Percentiles rank a stretch among this genome's conserved stretches.
These are phyloP conservation scores for Lasioglossum vierecki DNA, from an alignment of 2,888 invertebrate species.

Conservation along the genomic window DNA sequence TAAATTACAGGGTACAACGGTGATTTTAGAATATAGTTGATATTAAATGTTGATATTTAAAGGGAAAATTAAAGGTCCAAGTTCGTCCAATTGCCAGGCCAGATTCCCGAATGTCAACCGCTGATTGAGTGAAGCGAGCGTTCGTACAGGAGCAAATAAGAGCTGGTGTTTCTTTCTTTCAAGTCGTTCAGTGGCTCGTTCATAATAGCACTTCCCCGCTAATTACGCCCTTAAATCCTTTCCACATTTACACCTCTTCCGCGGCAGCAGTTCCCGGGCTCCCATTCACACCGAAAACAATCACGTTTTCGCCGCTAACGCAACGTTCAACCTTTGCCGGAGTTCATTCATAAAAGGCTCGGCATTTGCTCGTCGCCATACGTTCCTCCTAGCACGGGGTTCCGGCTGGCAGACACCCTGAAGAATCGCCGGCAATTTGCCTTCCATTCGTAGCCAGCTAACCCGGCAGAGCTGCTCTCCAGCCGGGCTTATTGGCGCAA, in stretches of 20 bases:
- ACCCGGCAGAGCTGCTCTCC: background rate
- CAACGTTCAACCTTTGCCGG: constrained; percentile 6
- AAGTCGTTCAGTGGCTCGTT: constrained; percentile 59
- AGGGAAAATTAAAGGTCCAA: background rate
- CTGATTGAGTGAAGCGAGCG: constrained; percentile 8
- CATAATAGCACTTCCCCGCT: constrained; percentile 51
- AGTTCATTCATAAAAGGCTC: constrained; percentile 2
- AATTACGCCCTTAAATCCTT: constrained; percentile 58
- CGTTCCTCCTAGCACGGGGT: background rate
- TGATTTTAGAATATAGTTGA: background rate
- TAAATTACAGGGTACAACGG: background rate
- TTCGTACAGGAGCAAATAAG: constrained; percentile 35
- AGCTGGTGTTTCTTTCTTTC: constrained; percentile 53
- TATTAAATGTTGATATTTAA: background rate
- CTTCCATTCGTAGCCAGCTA: background rate
- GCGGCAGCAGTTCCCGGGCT: constrained; percentile 21
- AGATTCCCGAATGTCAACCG: background rate
- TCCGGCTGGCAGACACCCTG: background rate
- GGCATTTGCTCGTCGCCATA: background rate
- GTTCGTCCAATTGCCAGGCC: background rate
- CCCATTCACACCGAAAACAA: constrained; percentile 31
- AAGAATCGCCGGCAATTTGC: constrained; percentile 26
- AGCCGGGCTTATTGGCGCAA: background rate
- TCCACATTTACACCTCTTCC: constrained; percentile 52
- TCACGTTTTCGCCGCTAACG: constrained; percentile 8